Evolutionary conservation across 37 sponge, comb jelly and placozoan genomes (phyloP), one percentile per base, ranked within the genome.

Genomic region (Aphrocallistes beatrix): DNA sequence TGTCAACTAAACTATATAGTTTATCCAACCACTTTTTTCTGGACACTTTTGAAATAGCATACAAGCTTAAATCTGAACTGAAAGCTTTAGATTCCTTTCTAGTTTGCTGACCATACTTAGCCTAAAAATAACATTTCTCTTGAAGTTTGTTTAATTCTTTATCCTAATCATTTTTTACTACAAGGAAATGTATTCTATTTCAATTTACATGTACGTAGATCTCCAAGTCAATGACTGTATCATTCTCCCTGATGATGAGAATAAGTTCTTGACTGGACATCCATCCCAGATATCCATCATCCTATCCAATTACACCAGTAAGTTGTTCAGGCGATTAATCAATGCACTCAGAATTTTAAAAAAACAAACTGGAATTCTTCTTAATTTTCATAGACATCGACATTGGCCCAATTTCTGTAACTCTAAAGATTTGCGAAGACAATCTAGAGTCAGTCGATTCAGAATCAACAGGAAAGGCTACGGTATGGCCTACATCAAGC

Each of bases 381-480:
- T 13, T 42, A 42, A 16, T 16, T 16, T 42, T 60, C n/a, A 6
- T 60, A 60, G 75, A 60, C 75, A 30, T 60, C 8, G 75, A 60
- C n/a, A 60, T 60, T 30, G 75, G 34, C 10, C 75, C 75, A 32
- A 28, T 60, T 25, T 60, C 75, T 3, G 75, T 60, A 60, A 28
- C n/a, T 25, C 75, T 60, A 28, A 60, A 60, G 75, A 60, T 60
- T 25, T 60, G n/a, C 34, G 75, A 60, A 60, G 75, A 60, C 34
- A 60, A 60, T 60, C 10, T 60, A 32, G 75, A 60, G 8, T 60
- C 75, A 1, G 34, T 60, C 3, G 75, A 60, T 30, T 60, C 17
- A 3, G 75, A 60, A 60, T 60, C 75, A 13, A 60, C 75, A 60
- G 75, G 75, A 30, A 60, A 60, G n/a, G 75, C 75, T 60, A 30